Evolutionary conservation across 2,888 invertebrate species (phyloP).

Genomic region (Pachycephus smyrnensis): DNA sequence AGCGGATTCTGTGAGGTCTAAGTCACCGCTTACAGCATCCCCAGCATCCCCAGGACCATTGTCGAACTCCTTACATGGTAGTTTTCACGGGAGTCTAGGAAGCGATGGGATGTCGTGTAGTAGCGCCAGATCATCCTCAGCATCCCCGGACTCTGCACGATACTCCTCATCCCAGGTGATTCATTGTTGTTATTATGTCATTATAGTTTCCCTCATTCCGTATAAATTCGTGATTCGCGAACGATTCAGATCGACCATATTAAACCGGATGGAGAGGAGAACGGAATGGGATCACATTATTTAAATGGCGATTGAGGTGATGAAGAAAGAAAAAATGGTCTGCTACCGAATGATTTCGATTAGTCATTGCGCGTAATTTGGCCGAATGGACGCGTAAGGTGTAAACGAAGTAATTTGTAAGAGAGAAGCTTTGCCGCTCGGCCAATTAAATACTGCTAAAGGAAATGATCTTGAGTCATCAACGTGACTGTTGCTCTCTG

Average conservation of each 20-base stretch:
- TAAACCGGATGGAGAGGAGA: too few relatives aligned
- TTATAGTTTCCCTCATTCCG: too few relatives aligned
- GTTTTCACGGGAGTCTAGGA: conserved; percentile 64
- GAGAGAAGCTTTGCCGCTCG: conserved; percentile 15
- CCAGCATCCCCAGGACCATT: conserved; percentile 62
- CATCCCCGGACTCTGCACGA: conserved; percentile 63
- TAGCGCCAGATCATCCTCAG: conserved; percentile 64
- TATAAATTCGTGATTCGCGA: too few relatives aligned
- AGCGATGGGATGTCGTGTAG: conserved; percentile 66
- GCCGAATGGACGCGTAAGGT: conserved; percentile 21
- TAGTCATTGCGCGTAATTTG: conserved; percentile 27
- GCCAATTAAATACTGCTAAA: conserved; percentile 20
- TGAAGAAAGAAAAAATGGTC: not conserved
- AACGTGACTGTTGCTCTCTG: not conserved
- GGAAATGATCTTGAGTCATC: conserved; percentile 24
- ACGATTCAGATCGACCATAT: too few relatives aligned
- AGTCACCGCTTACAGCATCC: conserved; percentile 61
- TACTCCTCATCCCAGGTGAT: conserved; percentile 62
- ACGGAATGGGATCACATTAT: too few relatives aligned
- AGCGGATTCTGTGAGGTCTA: conserved; percentile 64
- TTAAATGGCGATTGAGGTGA: too few relatives aligned
- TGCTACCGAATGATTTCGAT: not conserved
- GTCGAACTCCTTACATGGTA: conserved; percentile 62
- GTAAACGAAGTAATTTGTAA: conserved; percentile 25
- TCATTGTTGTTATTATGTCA: not conserved